Evolutionary conservation across 2,888 invertebrate species (phyloP).

Genomic region (Drosophila paramelanica): DNA sequence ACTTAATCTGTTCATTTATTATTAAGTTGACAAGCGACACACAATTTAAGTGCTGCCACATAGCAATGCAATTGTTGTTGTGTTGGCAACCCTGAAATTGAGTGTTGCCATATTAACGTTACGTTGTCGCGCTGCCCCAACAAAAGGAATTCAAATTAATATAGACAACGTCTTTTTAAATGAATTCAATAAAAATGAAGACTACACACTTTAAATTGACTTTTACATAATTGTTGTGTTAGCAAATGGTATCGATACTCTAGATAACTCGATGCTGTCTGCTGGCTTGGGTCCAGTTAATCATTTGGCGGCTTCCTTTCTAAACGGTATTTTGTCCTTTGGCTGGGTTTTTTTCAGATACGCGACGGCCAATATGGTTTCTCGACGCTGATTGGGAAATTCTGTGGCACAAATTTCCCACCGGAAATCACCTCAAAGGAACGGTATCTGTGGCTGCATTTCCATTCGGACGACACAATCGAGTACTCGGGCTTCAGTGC

Average conservation of each 20-base stretch:
- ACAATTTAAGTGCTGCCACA: too few relatives aligned
- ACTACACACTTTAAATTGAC: too few relatives aligned
- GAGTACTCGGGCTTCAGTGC: constrained; percentile 92
- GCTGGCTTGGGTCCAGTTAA: constrained; percentile 18
- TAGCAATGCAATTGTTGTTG: too few relatives aligned
- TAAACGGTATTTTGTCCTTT: constrained; percentile 18
- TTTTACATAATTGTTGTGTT: too few relatives aligned
- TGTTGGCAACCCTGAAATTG: too few relatives aligned
- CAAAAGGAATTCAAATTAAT: not conserved
- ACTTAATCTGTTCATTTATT: too few relatives aligned
- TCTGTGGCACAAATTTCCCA: constrained; percentile 90
- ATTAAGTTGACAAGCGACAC: too few relatives aligned
- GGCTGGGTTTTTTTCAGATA: constrained; percentile 84
- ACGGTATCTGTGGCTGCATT: constrained; percentile 91
- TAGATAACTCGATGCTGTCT: constrained; percentile 8
- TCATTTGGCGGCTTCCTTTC: constrained; percentile 20
- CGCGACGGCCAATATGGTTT: constrained; percentile 93
- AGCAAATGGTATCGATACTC: not conserved
- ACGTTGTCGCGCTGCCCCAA: not conserved
- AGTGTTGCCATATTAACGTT: not conserved
- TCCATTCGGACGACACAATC: constrained; percentile 92
- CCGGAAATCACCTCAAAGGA: constrained; percentile 90
- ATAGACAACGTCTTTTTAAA: not conserved
- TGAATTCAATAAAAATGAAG: too few relatives aligned
- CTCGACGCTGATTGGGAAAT: constrained; percentile 88